Base-by-base conservation (phyloP, 2,797 vertebrate species). In the Rhinatrema bivittatum region DNA sequence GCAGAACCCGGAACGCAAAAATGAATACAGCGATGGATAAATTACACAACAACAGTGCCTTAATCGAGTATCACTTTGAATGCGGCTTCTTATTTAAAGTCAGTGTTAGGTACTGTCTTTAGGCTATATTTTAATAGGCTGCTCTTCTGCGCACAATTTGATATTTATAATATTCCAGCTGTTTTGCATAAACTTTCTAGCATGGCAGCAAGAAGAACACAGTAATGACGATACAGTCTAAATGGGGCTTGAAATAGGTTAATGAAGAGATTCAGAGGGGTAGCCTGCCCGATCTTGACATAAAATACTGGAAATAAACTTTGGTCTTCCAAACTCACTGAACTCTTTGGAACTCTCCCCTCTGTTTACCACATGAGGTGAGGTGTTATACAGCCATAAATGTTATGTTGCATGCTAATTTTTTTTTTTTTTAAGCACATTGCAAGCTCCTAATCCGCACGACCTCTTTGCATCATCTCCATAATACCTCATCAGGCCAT, bases 401-500 rank as follows among this genome's bases (percentile, higher is more conserved):
- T 46, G 56, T 50, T 69, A 22, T 2, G 50, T 59, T 50, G 52
- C 39, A n/a, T n/a, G n/a, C n/a, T n/a, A n/a, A n/a, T 68, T 65
- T 65, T 67, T 65, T 65, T 67, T 65, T 72, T 75, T 69, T 62
- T 67, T 43, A 77, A 46, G 78, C 66, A 80, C 78, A 80, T 70
- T 62, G 67, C 69, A 68, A 59, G 66, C 52, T 67, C 58, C 60
- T 77, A 76, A 80, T 79, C 68, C 59, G 50, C 71, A 72, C 69
- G 55, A 64, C 67, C 68, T 70, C 56, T 81, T 72, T 68, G 75
- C 82, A 79, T 78, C 78, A 56, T 74, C 70, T 65, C 76, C 78
- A 75, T 84, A 85, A 84, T 79, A 82, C 76, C 75, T 75, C 75
- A 83, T 76, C 84, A 87, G 88, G 72, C 82, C 88, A 91, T 90